A percentile compares a stretch with the other conserved stretches of the same genome.
Conservation (phyloP, 2,113 vertebrate species). For the Percina caprodes region DNA sequence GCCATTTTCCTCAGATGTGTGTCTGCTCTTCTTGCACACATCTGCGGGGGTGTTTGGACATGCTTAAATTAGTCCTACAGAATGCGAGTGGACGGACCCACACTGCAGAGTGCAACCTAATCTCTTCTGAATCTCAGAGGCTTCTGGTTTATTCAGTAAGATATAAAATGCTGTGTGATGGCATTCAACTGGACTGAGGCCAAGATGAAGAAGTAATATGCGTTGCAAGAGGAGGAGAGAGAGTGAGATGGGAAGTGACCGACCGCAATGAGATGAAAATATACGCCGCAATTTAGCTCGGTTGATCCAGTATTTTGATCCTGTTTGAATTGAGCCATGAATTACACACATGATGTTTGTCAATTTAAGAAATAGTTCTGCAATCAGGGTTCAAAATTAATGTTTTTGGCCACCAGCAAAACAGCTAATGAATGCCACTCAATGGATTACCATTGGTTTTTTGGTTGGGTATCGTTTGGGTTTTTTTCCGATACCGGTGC, state of each 20-base stretch:
- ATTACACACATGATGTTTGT: no score
- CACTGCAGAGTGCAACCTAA: slow-evolving; percentile 30
- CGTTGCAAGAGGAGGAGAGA: not conserved
- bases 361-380: no score
- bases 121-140: slow-evolving; percentile 39
- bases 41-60: not conserved
- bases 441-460: no score
- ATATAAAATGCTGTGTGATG: slow-evolving; percentile 38
- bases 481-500: no score
- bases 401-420: no score
- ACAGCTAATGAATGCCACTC: no score
- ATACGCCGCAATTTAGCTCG: not conserved
- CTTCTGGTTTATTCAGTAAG: slow-evolving; percentile 55
- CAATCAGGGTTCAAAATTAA: no score
- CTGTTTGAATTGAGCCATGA: no score
- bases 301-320: not conserved
- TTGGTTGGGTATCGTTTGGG: no score
- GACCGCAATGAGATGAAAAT: not conserved
- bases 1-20: not conserved
- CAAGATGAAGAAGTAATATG: not conserved
- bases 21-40: not conserved
- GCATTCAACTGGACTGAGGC: slow-evolving; percentile 14
- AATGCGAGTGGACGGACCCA: slow-evolving; percentile 24
- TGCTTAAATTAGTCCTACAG: slow-evolving; percentile 35
- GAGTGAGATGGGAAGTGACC: not conserved